These are phyloP conservation scores for Rhyzopertha dominica DNA, from an alignment of 1,140 invertebrate genomes.

Conservation along the genomic window DNA sequence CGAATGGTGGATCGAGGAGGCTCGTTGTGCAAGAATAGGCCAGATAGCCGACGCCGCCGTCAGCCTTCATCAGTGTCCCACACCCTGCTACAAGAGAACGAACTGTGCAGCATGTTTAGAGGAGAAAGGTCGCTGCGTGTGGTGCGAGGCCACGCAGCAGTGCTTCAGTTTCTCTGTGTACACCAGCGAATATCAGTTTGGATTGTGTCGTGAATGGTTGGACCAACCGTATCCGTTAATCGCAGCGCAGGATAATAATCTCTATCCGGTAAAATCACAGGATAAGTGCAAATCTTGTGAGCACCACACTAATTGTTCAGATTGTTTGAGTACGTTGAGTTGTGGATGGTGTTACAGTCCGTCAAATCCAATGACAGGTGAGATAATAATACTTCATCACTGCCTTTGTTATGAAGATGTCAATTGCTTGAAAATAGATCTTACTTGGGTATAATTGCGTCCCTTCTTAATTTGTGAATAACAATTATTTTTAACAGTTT, in stretches of 20 bases:
- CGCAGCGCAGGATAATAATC: constrained; percentile 32
- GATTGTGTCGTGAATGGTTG: constrained; percentile 87
- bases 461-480: no score
- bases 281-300: constrained; percentile 79
- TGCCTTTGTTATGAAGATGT: constrained; percentile 5
- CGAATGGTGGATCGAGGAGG: constrained; percentile 83
- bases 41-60: constrained; percentile 63
- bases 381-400: not conserved
- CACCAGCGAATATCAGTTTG: constrained; percentile 89
- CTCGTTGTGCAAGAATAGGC: constrained; percentile 74
- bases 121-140: constrained; percentile 83
- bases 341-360: constrained; percentile 93
- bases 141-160: constrained; percentile 86
- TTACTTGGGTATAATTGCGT: no score
- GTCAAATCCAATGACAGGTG: constrained; percentile 80
- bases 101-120: constrained; percentile 80
- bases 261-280: constrained; percentile 46
- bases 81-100: constrained; percentile 66
- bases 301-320: constrained; percentile 68
- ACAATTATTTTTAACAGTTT: no score
- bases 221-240: constrained; percentile 60
- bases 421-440: no score
- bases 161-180: constrained; percentile 94
- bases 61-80: constrained; percentile 60
- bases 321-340: constrained; percentile 73